Conservation (phyloP, 2,113 vertebrate genomes). For the Riparia riparia region DNA sequence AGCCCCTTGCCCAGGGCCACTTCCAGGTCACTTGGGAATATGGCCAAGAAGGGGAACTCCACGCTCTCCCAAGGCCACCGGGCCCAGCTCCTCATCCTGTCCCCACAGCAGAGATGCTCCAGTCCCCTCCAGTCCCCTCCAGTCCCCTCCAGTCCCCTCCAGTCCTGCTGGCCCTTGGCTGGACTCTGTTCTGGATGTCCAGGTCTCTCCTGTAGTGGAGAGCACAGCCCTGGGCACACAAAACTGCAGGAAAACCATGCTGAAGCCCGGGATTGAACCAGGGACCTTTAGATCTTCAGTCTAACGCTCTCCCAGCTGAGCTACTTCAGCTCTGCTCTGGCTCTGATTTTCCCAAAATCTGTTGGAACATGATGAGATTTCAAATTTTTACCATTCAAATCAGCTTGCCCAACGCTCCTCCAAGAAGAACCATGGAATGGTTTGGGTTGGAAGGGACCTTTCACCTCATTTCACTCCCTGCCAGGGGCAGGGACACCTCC, state of each 20-base stretch:
- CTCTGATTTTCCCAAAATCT: rapidly evolving
- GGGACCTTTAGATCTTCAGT: constrained; percentile 71
- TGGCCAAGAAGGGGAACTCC: not conserved
- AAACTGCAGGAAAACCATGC: not conserved
- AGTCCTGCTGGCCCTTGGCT: not conserved
- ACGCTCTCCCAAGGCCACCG: not conserved
- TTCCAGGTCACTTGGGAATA: not conserved
- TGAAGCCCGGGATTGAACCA: constrained; percentile 63
- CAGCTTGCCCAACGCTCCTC: not conserved
- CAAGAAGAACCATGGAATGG: not conserved
- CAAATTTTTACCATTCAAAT: not conserved
- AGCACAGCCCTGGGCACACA: not conserved
- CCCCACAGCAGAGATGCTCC: not conserved
- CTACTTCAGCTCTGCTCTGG: not conserved
- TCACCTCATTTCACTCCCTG: not conserved
- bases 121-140: not conserved
- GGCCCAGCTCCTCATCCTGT: not conserved
- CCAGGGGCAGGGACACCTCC: not conserved
- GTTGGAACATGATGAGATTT: not conserved
- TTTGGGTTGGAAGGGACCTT: not conserved
- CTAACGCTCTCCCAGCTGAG: constrained; percentile 66
- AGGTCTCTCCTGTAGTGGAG: rapidly evolving
- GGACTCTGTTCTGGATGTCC: not conserved
- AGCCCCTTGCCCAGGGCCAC: not conserved
- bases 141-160: not conserved